phyloP scores from a whole-genome alignment of 2,113 vertebrate genomes.

The Phaetusa simplex region DNA sequence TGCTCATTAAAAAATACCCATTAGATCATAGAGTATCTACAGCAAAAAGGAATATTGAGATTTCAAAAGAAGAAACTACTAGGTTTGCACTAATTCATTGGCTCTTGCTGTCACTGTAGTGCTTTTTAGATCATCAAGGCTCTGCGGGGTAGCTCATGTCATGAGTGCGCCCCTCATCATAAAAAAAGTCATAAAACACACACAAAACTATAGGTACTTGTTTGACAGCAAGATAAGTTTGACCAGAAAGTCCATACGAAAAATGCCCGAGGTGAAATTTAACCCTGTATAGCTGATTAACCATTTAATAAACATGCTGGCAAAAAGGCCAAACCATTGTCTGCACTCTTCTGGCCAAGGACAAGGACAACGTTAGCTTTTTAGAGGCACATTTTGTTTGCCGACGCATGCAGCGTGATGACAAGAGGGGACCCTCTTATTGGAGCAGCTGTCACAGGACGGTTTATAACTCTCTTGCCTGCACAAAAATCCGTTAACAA shows the following conservation, averaged over 20 bases:
- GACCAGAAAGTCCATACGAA: slow-evolving; percentile 35
- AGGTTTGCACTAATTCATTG: background rate
- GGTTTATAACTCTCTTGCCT: background rate
- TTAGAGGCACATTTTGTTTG: background rate
- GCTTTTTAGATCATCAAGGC: background rate
- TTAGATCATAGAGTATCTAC: background rate
- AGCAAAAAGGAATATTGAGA: background rate
- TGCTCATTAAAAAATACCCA: background rate
- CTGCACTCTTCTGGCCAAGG: slow-evolving; percentile 37
- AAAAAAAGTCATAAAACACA: background rate
- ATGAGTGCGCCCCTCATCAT: background rate
- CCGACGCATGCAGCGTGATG: background rate
- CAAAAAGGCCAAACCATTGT: slow-evolving; percentile 51
- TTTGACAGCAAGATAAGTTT: background rate
- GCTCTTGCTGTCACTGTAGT: background rate
- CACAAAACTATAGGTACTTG: background rate
- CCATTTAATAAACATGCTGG: slow-evolving; percentile 44
- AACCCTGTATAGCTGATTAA: slow-evolving; percentile 54
- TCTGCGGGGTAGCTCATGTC: background rate
- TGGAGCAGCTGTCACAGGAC: background rate
- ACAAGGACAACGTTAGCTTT: slow-evolving; percentile 24
- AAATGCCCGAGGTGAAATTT: slow-evolving; percentile 55
- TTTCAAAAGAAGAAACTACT: background rate
- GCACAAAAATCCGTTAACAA: background rate
- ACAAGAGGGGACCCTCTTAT: background rate